Evolutionary conservation across 2,113 vertebrate genomes (phyloP).

Genomic region (Irena cyanogastra): DNA sequence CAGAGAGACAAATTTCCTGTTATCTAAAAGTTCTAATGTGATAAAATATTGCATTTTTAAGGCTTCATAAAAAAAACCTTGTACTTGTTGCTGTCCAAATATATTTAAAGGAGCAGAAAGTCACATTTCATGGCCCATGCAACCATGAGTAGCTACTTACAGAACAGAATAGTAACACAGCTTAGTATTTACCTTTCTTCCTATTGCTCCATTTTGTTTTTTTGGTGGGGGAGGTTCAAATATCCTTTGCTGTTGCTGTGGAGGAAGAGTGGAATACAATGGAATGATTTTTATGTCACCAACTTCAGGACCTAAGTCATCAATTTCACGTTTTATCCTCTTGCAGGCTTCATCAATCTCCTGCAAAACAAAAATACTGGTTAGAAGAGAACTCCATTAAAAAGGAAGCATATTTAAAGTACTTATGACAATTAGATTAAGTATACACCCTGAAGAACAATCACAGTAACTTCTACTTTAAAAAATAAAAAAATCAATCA

Average conservation of each 20-base stretch:
- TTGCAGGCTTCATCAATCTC: conserved; percentile 98
- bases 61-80: neutral
- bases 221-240: conserved; percentile 95
- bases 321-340: conserved; percentile 95
- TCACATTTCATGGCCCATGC: neutral
- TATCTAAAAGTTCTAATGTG: neutral
- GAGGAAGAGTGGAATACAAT: conserved; percentile 92
- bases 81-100: neutral
- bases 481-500: conserved; percentile 3
- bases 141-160: neutral
- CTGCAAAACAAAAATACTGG: conserved; percentile 65
- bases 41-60: neutral
- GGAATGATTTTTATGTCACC: conserved; percentile 98
- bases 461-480: conserved; percentile 2
- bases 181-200: conserved; percentile 83
- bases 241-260: conserved; percentile 94
- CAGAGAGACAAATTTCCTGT: neutral
- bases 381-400: neutral
- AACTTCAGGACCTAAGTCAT: conserved; percentile 92
- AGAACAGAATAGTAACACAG: neutral
- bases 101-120: neutral
- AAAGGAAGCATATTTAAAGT: neutral
- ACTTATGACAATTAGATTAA: neutral
- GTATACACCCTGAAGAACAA: neutral
- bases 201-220: conserved; percentile 90